Evolutionary conservation across 2,797 vertebrate species (phyloP).

Genomic region (Peromyscus eremicus): DNA sequence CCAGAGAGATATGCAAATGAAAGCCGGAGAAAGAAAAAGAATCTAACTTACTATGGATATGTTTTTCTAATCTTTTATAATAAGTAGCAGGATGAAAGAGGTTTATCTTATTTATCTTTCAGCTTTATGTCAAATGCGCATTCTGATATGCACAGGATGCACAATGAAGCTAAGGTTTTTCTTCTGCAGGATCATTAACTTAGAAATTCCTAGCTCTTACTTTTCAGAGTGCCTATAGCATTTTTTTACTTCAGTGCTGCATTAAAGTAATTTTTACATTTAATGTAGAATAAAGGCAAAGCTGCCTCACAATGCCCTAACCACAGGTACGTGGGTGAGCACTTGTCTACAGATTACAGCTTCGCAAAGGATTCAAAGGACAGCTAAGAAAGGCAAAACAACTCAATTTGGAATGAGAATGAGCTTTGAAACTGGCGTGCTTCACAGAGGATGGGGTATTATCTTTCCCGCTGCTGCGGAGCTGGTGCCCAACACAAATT

Average conservation of each 20-base stretch:
- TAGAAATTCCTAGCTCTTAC: slow-evolving; percentile 71
- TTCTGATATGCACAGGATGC: slow-evolving; percentile 37
- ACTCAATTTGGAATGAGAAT: slow-evolving; percentile 73
- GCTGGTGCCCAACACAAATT: background rate
- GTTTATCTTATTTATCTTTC: slow-evolving; percentile 74
- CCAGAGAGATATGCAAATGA: slow-evolving; percentile 28
- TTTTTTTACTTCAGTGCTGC: slow-evolving; percentile 75
- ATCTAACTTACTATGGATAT: background rate
- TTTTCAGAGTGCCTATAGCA: slow-evolving; percentile 67
- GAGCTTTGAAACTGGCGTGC: slow-evolving; percentile 43
- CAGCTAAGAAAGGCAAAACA: slow-evolving; percentile 78
- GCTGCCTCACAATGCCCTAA: slow-evolving; percentile 72
- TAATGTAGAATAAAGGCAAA: slow-evolving; percentile 76
- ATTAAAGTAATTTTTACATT: slow-evolving; percentile 81
- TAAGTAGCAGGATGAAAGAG: slow-evolving; percentile 60
- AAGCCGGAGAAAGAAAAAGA: slow-evolving; percentile 22
- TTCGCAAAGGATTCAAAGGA: slow-evolving; percentile 76
- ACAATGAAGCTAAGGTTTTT: slow-evolving; percentile 68
- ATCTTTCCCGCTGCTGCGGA: slow-evolving; percentile 37
- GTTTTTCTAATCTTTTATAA: slow-evolving; percentile 62
- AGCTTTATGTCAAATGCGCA: slow-evolving; percentile 67
- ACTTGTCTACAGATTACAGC: slow-evolving; percentile 80
- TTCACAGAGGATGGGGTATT: slow-evolving; percentile 37
- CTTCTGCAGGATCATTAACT: slow-evolving; percentile 67
- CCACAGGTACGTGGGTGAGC: slow-evolving; percentile 70